These are phyloP conservation scores for Misgurnus mizolepis DNA, from an alignment of 2,113 vertebrate species.

Conservation along the genomic window DNA sequence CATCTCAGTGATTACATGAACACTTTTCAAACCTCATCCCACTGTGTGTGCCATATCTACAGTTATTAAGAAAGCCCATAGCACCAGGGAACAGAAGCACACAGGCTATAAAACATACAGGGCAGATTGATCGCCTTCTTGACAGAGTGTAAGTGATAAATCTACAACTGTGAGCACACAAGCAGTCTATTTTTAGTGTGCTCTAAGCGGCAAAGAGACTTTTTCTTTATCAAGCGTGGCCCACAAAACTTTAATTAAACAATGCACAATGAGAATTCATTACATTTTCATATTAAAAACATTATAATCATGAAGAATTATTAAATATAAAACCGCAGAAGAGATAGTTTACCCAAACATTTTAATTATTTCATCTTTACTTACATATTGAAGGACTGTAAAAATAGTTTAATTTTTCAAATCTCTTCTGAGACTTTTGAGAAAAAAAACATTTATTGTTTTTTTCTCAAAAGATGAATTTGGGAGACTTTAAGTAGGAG, in stretches of 20 bases:
- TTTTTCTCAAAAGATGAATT: too few species aligned
- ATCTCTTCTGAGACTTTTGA: too few species aligned
- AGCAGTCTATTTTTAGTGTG: conserved; percentile 29
- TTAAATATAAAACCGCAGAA: not conserved
- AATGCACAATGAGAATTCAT: conserved; percentile 11
- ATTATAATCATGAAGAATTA: conserved; percentile 23
- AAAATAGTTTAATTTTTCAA: too few species aligned
- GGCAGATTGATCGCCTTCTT: conserved; percentile 36
- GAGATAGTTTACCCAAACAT: too few species aligned
- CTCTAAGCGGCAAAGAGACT: conserved; percentile 22
- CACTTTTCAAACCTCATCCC: not conserved
- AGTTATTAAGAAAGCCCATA: not conserved
- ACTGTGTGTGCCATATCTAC: not conserved
- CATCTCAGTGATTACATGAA: not conserved
- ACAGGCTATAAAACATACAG: conserved; percentile 25
- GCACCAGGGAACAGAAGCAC: not conserved
- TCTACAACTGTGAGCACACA: conserved; percentile 23
- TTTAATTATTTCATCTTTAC: too few species aligned
- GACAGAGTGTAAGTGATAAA: conserved; percentile 44
- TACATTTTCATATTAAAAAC: not conserved
- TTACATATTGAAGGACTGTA: too few species aligned
- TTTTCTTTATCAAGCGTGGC: conserved; percentile 20
- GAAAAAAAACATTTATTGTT: too few species aligned
- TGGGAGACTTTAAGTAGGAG: too few species aligned
- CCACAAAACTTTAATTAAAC: conserved; percentile 38